Percentiles rank a stretch among this genome's conserved stretches.
phyloP scores from a whole-genome alignment of 2,113 vertebrate genomes.

The Pseudorectes ferrugineus region DNA sequence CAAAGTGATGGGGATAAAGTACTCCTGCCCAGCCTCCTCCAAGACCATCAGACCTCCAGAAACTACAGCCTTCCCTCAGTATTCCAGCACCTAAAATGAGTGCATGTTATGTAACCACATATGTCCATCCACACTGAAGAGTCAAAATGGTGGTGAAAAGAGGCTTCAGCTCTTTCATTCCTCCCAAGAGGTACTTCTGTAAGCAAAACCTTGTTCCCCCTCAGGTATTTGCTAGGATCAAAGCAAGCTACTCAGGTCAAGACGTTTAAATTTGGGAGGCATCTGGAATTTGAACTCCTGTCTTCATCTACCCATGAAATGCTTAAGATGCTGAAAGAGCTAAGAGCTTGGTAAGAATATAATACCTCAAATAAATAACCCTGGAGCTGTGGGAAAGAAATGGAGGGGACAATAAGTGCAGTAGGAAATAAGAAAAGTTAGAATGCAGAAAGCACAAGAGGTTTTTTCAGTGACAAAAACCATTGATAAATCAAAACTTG shows the following conservation, averaged over 20 bases:
- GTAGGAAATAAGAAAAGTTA: background rate
- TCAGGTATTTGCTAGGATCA: background rate
- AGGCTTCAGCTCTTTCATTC: background rate
- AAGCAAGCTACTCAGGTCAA: background rate
- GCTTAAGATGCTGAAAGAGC: background rate
- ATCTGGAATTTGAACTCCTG: background rate
- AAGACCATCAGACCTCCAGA: background rate
- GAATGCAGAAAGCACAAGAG: background rate
- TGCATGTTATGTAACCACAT: rapidly evolving
- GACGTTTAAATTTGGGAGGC: background rate
- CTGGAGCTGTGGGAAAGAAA: background rate
- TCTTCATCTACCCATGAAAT: background rate
- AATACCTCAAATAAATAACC: background rate
- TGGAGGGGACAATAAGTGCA: background rate
- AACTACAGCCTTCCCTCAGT: background rate
- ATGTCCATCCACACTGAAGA: background rate
- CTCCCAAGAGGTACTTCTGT: background rate
- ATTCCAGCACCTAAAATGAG: background rate
- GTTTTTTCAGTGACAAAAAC: background rate
- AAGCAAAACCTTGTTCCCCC: background rate
- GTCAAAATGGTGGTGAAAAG: background rate
- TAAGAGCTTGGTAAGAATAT: background rate
- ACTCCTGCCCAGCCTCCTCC: background rate
- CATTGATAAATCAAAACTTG: background rate
- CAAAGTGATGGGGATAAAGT: background rate